Evolutionary conservation across 1,140 invertebrate genomes (phyloP).

Genomic region (Nixonia krombeini): DNA sequence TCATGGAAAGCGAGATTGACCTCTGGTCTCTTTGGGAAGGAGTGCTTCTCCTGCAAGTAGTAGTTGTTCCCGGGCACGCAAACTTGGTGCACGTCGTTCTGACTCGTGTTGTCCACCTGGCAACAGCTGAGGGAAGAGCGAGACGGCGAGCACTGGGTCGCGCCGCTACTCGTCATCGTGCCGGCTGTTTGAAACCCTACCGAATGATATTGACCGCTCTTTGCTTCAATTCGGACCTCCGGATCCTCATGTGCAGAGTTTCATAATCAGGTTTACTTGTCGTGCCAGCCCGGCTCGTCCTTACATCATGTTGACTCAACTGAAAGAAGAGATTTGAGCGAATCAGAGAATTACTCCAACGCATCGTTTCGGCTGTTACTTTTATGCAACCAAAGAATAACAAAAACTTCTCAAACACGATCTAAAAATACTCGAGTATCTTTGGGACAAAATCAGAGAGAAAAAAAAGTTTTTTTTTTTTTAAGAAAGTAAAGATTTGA

Average conservation of each 20-base stretch:
- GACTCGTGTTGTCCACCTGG: slow-evolving; percentile 53
- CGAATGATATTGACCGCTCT: slow-evolving; percentile 4
- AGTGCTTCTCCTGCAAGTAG: slow-evolving; percentile 61
- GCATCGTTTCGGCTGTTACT: too few relatives aligned
- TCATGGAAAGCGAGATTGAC: slow-evolving; percentile 61
- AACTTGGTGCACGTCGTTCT: slow-evolving; percentile 53
- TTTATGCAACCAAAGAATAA: too few relatives aligned
- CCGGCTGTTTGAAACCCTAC: slow-evolving; percentile 2
- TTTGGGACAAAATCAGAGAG: too few relatives aligned
- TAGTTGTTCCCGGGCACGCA: slow-evolving; percentile 57
- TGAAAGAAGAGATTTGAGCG: too few relatives aligned
- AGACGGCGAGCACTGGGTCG: slow-evolving; percentile 54
- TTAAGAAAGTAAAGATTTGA: too few relatives aligned
- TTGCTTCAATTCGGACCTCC: neutral
- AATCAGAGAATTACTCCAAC: too few relatives aligned
- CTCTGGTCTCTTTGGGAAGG: slow-evolving; percentile 66
- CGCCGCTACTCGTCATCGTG: slow-evolving; percentile 48
- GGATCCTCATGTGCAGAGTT: slow-evolving; percentile 1
- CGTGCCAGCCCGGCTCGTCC: too few relatives aligned
- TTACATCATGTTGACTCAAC: too few relatives aligned
- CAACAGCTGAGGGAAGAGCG: slow-evolving; percentile 59
- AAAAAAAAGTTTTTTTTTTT: too few relatives aligned
- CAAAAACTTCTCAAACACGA: too few relatives aligned
- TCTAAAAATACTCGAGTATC: too few relatives aligned
- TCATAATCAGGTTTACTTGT: neutral